Percentiles rank a stretch among this genome's conserved stretches.
These are phyloP conservation scores for Melanchra persicariae DNA, from an alignment of 2,888 invertebrate species.

Conservation along the genomic window DNA sequence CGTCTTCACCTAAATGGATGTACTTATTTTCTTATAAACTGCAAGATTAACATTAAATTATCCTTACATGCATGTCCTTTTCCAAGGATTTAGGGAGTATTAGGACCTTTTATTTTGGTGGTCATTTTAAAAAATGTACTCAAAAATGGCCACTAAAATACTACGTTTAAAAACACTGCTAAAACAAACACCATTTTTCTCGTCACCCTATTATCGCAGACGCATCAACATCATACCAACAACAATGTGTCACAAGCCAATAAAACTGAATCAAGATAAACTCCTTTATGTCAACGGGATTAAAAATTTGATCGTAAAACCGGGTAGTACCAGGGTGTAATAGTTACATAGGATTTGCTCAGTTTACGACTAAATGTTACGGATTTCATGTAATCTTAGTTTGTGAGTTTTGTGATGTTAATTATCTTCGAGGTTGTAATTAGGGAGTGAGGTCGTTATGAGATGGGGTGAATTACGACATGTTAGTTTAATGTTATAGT, in stretches of 20 bases:
- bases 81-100: too few relatives aligned
- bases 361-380: slow-evolving; percentile 68
- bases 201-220: slow-evolving; percentile 22
- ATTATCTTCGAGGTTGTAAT: slow-evolving; percentile 54
- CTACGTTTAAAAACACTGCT: not conserved
- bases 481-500: slow-evolving; percentile 8
- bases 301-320: slow-evolving; percentile 81
- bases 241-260: slow-evolving; percentile 67
- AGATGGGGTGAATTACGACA: slow-evolving; percentile 48
- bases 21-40: too few relatives aligned
- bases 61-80: too few relatives aligned
- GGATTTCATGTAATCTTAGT: slow-evolving; percentile 62
- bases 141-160: not conserved
- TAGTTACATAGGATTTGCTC: slow-evolving; percentile 67
- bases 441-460: slow-evolving; percentile 32
- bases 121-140: too few relatives aligned
- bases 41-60: too few relatives aligned
- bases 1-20: too few relatives aligned
- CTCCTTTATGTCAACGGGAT: slow-evolving; percentile 79
- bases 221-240: slow-evolving; percentile 63
- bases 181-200: slow-evolving; percentile 16
- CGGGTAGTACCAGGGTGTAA: slow-evolving; percentile 66
- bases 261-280: slow-evolving; percentile 79
- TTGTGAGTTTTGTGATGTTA: slow-evolving; percentile 60
- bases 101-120: too few relatives aligned